phyloP scores from a whole-genome alignment of 2,113 vertebrate species.

The Tragelaphus buxtoni region DNA sequence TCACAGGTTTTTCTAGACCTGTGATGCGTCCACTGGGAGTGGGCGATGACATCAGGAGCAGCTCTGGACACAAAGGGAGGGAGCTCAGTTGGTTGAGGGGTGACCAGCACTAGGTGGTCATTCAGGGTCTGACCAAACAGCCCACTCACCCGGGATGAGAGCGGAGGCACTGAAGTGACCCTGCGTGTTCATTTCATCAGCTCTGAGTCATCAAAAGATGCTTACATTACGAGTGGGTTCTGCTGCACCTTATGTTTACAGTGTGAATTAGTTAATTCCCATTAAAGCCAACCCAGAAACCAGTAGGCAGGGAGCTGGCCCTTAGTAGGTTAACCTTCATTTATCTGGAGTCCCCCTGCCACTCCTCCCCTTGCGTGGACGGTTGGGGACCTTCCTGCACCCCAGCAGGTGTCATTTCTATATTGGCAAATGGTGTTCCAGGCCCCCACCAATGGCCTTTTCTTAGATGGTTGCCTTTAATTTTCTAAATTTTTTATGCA shows the following conservation, averaged over 20 bases:
- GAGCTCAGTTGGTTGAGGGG: neutral
- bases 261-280: neutral
- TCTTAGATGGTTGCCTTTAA: neutral
- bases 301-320: neutral
- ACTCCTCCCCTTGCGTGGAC: neutral
- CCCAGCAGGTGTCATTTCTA: neutral
- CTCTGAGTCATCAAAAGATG: neutral
- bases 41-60: neutral
- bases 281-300: neutral
- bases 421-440: neutral
- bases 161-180: neutral
- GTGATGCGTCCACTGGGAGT: no score
- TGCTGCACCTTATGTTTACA: neutral
- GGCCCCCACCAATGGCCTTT: neutral
- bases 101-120: neutral
- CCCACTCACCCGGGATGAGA: rapidly evolving
- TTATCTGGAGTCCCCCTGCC: neutral
- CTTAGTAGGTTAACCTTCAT: neutral
- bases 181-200: rapidly evolving
- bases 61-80: neutral
- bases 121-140: neutral
- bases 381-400: neutral
- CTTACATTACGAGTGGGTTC: rapidly evolving
- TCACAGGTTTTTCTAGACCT: neutral
- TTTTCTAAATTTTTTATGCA: neutral